Evolutionary conservation across 1,140 invertebrate species (phyloP).

Genomic region (Cyphomyrmex costatus): DNA sequence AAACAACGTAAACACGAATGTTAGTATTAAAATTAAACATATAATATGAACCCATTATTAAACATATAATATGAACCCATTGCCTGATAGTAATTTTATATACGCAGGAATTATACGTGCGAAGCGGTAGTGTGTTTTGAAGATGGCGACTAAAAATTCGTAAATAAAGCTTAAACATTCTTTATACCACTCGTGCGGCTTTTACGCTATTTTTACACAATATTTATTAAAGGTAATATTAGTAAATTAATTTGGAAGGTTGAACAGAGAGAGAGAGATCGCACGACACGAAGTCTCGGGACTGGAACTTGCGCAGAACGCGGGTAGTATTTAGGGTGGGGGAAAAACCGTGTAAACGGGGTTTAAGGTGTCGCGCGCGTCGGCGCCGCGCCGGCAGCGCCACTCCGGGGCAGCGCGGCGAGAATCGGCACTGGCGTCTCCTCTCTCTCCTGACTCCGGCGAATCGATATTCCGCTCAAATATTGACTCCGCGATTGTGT

Average conservation of each 20-base stretch:
- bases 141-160: background rate
- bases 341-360: conserved; percentile 18
- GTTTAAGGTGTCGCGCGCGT: conserved; percentile 6
- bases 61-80: background rate
- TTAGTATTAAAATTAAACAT: background rate
- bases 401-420: conserved; percentile 25
- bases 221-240: background rate
- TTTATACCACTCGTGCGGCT: background rate
- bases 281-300: too few species aligned
- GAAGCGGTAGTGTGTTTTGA: background rate
- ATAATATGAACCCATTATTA: background rate
- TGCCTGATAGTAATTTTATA: background rate
- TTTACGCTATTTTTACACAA: background rate
- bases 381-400: background rate
- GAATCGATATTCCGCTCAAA: conserved; percentile 86
- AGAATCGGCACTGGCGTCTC: conserved; percentile 59
- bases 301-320: background rate
- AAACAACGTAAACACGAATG: background rate
- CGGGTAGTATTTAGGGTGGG: background rate
- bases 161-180: background rate
- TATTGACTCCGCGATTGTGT: conserved; percentile 85
- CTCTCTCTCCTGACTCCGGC: conserved; percentile 74
- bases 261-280: too few species aligned
- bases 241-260: background rate
- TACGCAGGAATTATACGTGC: background rate